These are phyloP conservation scores for Pipistrellus nathusii DNA, from an alignment of 2,797 vertebrate genomes.

Conservation along the genomic window DNA sequence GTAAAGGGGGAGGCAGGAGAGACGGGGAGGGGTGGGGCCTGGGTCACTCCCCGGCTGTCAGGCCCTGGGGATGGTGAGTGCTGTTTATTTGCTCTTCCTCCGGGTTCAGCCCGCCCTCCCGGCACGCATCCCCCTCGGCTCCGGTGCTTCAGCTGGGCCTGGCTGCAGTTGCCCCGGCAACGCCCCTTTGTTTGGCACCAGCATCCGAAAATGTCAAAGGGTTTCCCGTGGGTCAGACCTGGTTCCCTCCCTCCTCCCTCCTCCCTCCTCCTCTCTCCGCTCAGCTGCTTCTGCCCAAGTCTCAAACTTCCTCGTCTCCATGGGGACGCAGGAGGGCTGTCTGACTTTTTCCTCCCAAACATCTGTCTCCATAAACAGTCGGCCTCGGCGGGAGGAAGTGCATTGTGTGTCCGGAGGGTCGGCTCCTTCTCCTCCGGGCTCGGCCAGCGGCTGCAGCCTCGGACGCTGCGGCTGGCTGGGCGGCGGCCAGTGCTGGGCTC, in stretches of 20 bases:
- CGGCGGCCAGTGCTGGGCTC: not conserved
- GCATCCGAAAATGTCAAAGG: conserved; percentile 77
- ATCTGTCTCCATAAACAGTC: conserved; percentile 15
- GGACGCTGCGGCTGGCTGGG: not conserved
- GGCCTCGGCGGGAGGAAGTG: conserved; percentile 68
- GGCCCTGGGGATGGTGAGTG: not conserved
- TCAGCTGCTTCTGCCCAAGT: conserved; percentile 66
- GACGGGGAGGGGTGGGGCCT: fast-evolving
- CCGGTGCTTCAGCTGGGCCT: not conserved
- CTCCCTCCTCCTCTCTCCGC: conserved; percentile 69
- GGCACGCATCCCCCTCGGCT: not conserved
- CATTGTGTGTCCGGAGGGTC: conserved; percentile 78
- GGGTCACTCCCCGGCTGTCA: fast-evolving
- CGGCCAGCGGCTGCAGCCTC: no score
- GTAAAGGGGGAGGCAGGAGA: fast-evolving
- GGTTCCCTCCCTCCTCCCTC: conserved; percentile 48
- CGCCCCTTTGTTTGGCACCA: conserved; percentile 78
- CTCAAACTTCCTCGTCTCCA: conserved; percentile 83
- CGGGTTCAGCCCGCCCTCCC: no score
- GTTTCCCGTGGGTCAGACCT: conserved; percentile 49
- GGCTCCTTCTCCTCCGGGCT: no score
- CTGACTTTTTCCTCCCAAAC: conserved; percentile 75
- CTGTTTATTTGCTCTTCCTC: fast-evolving
- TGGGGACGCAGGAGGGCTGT: conserved; percentile 53
- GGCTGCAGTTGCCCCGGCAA: conserved; percentile 75